Base-by-base conservation (phyloP, 1,140 invertebrate species). In the Nebria ingens region DNA sequence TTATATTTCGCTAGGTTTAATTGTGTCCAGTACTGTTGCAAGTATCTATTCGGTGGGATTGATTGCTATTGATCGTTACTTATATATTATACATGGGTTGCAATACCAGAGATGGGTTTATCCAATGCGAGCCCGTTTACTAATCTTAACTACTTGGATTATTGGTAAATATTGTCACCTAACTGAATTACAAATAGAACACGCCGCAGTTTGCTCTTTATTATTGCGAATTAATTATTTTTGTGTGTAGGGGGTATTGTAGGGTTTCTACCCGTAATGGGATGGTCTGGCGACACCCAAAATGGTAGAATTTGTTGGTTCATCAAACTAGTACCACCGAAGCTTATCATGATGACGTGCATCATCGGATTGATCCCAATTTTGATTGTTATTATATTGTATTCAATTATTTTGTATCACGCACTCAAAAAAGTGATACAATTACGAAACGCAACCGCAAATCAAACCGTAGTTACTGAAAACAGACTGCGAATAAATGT, bases 21-120 rank as follows among this genome's bases (percentile, higher is more conserved):
- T 79, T 21, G 76, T 78, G 15, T 75, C 76, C 55, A 75, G 75
- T 19, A 75, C 76, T 0, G 65, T 80, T 61, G 74, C 76, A n/a
- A 79, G 78, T 1, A 73, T 79, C 21, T 78, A 78, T 61, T 79
- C 75, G 21, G 75, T 80, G 0, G 76, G 72, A 2, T 61, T 80
- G n/a, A 77, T 81, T 53, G 77, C 73, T 22, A 64, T 79, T 1
- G 79, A 81, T 58, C 64, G 79, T 23, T 81, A 75, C 58, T 69
- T 80, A 42, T 81, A 78, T 59, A 81, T 81, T 21, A 59, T 78
- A 2, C 74, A 80, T 56, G 78, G 77, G 2, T 59, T 79, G 1
- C 74, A 79, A 58, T 79, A 81, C 57, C 70, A 76, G 56, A 68
- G 70, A 54, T 78, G 73, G 73, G 71, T 79, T 21, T 76, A 71